These are phyloP conservation scores for Agraylea sexmaculata DNA, from an alignment of 1,140 invertebrate genomes.

Conservation along the genomic window DNA sequence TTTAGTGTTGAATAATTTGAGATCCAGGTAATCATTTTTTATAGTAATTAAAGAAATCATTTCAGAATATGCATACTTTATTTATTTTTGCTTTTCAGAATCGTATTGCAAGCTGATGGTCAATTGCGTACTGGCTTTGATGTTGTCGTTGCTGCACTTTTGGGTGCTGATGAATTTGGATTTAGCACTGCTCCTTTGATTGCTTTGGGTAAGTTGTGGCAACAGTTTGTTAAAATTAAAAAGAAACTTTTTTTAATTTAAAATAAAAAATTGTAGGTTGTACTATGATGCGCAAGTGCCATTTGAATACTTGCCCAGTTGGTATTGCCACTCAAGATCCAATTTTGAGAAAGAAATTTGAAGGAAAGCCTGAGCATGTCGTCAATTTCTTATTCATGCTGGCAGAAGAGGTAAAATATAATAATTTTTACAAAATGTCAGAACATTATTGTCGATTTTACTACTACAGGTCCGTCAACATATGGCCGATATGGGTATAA, in stretches of 20 bases:
- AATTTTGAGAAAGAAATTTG: constrained; percentile 87
- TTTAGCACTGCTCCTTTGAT: constrained; percentile 97
- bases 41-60: neutral
- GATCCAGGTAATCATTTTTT: constrained; percentile 49
- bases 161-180: constrained; percentile 98
- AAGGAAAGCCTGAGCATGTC: constrained; percentile 94
- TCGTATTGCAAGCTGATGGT: constrained; percentile 91
- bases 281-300: constrained; percentile 99
- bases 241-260: neutral
- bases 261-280: constrained; percentile 48
- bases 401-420: constrained; percentile 75
- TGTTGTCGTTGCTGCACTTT: constrained; percentile 87
- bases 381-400: constrained; percentile 97
- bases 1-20: constrained; percentile 88
- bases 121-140: constrained; percentile 92
- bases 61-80: neutral
- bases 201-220: constrained; percentile 53
- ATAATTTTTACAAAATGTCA: neutral
- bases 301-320: constrained; percentile 98
- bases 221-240: constrained; percentile 20
- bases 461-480: constrained; percentile 56
- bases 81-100: constrained; percentile 37
- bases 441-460: neutral
- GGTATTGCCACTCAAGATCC: constrained; percentile 98
- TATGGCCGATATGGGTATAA: constrained; percentile 85